Evolutionary conservation across 2,113 vertebrate species (phyloP).

Genomic region (Ciconia maguari): DNA sequence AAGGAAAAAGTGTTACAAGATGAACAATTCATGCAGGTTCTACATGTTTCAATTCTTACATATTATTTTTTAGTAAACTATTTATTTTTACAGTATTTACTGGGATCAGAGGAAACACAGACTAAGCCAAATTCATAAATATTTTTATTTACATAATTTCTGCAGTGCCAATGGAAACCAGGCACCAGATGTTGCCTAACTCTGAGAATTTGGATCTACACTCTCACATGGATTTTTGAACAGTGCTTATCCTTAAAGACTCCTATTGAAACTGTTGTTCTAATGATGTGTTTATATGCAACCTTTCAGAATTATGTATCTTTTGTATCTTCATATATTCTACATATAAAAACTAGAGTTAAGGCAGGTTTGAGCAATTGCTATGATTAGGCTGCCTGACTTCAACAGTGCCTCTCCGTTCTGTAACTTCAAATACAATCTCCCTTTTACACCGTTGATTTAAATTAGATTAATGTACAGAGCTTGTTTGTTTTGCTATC

Average conservation of each 20-base stretch:
- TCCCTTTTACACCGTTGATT: not conserved
- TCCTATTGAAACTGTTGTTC: not conserved
- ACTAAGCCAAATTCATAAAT: conserved; percentile 40
- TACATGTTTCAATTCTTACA: not conserved
- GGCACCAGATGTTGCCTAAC: conserved; percentile 28
- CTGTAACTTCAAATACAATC: not conserved
- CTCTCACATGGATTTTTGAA: not conserved
- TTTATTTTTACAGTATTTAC: conserved; percentile 16
- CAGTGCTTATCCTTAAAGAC: not conserved
- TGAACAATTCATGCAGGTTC: not conserved
- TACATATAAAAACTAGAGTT: not conserved
- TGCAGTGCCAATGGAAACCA: conserved; percentile 9
- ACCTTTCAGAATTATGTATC: not conserved
- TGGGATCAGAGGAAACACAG: not conserved
- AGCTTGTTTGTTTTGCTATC: not conserved
- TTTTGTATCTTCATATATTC: not conserved
- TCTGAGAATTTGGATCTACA: not conserved
- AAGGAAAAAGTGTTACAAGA: not conserved
- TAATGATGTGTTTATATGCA: not conserved
- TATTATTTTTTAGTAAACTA: not conserved
- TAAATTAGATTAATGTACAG: not conserved
- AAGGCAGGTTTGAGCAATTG: not conserved
- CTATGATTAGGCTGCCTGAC: not conserved
- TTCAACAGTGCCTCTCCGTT: not conserved
- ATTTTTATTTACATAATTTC: conserved; percentile 40